These are phyloP conservation scores for Incurvaria masculella DNA, from an alignment of 2,888 invertebrate species.

Conservation along the genomic window DNA sequence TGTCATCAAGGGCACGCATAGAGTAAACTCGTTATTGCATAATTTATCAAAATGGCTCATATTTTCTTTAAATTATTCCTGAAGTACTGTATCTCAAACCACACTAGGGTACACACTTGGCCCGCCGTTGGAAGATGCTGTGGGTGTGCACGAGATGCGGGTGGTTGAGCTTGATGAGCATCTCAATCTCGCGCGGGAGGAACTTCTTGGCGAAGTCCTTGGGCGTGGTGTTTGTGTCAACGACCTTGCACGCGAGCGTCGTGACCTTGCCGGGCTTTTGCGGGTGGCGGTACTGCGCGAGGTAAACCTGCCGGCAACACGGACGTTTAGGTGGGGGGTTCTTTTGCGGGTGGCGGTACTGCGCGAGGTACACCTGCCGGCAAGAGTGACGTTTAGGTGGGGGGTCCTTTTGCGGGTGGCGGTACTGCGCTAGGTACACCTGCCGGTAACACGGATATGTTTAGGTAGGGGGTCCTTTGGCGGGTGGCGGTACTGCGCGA, in stretches of 20 bases:
- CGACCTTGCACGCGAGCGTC: constrained; percentile 68
- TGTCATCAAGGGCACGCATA: too few species aligned
- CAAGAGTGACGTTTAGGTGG: too few species aligned
- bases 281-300: constrained; percentile 44
- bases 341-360: constrained; percentile 43
- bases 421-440: constrained; percentile 47
- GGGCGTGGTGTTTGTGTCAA: constrained; percentile 69
- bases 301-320: constrained; percentile 45
- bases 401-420: constrained; percentile 40
- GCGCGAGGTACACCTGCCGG: constrained; percentile 43
- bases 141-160: constrained; percentile 78
- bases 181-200: constrained; percentile 77
- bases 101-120: constrained; percentile 78
- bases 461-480: too few species aligned
- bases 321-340: too few species aligned
- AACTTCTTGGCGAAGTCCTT: constrained; percentile 79
- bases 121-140: constrained; percentile 68
- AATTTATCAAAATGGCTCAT: too few species aligned
- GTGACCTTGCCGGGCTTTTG: constrained; percentile 36
- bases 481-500: constrained; percentile 44
- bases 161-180: constrained; percentile 72
- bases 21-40: too few species aligned
- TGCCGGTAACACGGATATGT: too few species aligned
- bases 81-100: constrained; percentile 36
- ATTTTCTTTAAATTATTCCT: too few species aligned